These are phyloP conservation scores for Acromyrmex echinatior DNA, from an alignment of 1,140 invertebrate genomes.

Conservation along the genomic window DNA sequence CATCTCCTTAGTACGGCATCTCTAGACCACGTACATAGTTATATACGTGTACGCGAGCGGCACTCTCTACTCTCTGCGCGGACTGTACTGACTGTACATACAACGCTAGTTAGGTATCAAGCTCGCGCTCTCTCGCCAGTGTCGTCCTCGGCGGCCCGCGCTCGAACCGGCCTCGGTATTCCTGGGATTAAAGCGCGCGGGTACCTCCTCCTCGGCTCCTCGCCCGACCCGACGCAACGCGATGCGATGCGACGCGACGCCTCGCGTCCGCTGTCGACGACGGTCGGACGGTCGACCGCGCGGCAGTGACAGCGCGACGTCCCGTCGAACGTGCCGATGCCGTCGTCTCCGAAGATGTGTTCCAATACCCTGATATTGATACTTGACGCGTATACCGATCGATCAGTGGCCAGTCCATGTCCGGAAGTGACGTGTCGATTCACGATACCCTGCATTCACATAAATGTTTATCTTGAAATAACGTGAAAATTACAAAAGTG, in stretches of 20 bases:
- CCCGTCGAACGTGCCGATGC: neutral
- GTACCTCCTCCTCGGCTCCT: no score
- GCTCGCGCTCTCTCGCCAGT: slow-evolving; percentile 15
- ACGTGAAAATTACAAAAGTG: no score
- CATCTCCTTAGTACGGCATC: slow-evolving; percentile 49
- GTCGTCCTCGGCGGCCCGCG: slow-evolving; percentile 55
- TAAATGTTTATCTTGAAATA: no score
- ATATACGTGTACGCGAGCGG: slow-evolving; percentile 2
- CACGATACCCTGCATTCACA: slow-evolving; percentile 13
- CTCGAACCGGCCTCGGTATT: slow-evolving; percentile 35
- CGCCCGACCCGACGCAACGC: neutral
- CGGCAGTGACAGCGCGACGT: slow-evolving; percentile 29
- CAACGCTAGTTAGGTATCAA: slow-evolving; percentile 60
- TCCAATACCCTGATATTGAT: neutral
- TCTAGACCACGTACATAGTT: slow-evolving; percentile 39
- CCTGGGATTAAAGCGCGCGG: slow-evolving; percentile 6
- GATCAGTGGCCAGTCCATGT: neutral
- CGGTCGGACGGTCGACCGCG: no score
- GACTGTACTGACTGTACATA: slow-evolving; percentile 63
- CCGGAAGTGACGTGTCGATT: slow-evolving; percentile 11
- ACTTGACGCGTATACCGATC: neutral
- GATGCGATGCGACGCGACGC: neutral
- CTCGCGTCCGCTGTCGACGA: neutral
- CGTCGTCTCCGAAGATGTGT: neutral
- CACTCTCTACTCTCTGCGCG: slow-evolving; percentile 28